Evolutionary conservation across 2,888 invertebrate species (phyloP).

Genomic region (Cataglyphis cursor): DNA sequence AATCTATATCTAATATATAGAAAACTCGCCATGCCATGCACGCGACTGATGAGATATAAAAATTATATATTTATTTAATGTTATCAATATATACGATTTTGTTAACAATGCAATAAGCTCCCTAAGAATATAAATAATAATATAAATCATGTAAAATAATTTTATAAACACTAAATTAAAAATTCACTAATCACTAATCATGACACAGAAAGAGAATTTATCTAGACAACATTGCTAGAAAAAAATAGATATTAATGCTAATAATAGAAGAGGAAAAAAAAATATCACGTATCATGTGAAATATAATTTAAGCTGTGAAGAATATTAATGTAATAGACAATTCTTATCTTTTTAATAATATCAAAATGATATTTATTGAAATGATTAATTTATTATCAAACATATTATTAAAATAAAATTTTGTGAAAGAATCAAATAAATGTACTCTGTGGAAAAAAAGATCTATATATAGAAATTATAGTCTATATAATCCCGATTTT

Average conservation of each 20-base stretch:
- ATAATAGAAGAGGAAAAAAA: neutral
- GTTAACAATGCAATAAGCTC: neutral
- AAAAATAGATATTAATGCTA: neutral
- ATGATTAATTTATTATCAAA: neutral
- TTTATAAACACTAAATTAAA: neutral
- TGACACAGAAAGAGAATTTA: neutral
- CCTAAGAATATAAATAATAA: neutral
- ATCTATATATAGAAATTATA: neutral
- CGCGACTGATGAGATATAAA: neutral
- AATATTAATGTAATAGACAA: neutral
- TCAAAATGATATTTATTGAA: neutral
- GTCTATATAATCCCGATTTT: neutral
- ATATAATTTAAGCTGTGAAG: neutral
- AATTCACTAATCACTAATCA: neutral
- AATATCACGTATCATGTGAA: neutral
- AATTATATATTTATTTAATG: neutral
- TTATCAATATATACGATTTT: neutral
- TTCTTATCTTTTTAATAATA: neutral
- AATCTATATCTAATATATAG: constrained; percentile 9
- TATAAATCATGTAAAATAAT: neutral
- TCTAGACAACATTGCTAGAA: neutral
- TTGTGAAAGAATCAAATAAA: neutral
- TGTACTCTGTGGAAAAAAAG: neutral
- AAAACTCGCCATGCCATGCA: neutral
- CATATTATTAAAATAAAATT: neutral